Evolutionary conservation across 2,888 invertebrate genomes (phyloP).

Genomic region (Epirrita christyi): DNA sequence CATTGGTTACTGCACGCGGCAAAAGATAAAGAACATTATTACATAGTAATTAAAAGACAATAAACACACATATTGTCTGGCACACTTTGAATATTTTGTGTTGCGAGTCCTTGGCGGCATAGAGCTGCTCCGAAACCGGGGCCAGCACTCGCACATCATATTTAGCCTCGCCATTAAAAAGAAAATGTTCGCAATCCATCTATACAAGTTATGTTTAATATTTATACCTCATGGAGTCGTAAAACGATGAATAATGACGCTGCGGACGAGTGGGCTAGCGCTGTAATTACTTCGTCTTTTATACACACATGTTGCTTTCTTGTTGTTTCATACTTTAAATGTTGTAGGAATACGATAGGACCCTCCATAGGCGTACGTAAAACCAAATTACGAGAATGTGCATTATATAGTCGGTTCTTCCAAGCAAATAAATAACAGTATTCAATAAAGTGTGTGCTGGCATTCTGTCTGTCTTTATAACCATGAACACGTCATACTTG

Average conservation of each 20-base stretch:
- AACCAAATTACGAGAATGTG: slow-evolving; percentile 64
- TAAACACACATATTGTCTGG: slow-evolving; percentile 65
- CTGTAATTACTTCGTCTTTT: slow-evolving; percentile 80
- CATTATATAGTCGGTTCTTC: slow-evolving; percentile 51
- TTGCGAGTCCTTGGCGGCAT: slow-evolving; percentile 50
- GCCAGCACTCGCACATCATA: slow-evolving; percentile 74
- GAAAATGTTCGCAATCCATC: slow-evolving; percentile 83
- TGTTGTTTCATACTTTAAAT: slow-evolving; percentile 76
- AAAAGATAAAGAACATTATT: slow-evolving; percentile 69
- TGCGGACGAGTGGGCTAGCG: slow-evolving; percentile 80
- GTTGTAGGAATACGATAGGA: slow-evolving; percentile 69
- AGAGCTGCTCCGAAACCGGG: slow-evolving; percentile 65
- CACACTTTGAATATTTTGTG: slow-evolving; percentile 69
- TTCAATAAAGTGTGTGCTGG: slow-evolving; percentile 55
- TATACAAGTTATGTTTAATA: slow-evolving; percentile 83
- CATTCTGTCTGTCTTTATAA: slow-evolving; percentile 42
- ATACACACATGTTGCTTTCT: slow-evolving; percentile 78
- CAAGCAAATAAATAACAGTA: slow-evolving; percentile 54
- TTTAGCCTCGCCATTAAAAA: slow-evolving; percentile 83
- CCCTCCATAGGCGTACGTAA: slow-evolving; percentile 65
- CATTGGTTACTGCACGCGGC: slow-evolving; percentile 51
- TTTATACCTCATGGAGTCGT: slow-evolving; percentile 84
- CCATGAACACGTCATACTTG: slow-evolving; percentile 35
- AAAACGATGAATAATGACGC: slow-evolving; percentile 84
- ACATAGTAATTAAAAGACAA: slow-evolving; percentile 75